phyloP scores from a whole-genome alignment of 37 sponge, comb jelly and placozoan species.

The Mnemiopsis leidyi region DNA sequence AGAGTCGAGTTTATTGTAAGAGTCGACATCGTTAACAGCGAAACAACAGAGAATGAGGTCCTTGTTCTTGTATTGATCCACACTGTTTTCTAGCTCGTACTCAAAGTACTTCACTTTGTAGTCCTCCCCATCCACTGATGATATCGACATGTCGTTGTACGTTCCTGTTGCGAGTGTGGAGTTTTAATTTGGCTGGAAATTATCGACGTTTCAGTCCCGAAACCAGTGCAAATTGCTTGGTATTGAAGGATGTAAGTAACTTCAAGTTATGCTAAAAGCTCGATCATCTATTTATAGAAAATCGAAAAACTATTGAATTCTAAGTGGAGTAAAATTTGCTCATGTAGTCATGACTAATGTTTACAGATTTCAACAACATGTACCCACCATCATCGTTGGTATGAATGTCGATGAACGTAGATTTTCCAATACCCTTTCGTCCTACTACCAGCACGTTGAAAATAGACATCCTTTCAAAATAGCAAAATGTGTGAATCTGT shows the following conservation, averaged over 20 bases:
- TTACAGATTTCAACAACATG: no score
- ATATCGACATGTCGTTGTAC: constrained; percentile 25
- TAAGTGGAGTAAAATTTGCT: no score
- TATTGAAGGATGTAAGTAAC: no score
- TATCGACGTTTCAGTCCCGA: no score
- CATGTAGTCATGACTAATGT: no score
- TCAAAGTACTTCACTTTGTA: constrained; percentile 55
- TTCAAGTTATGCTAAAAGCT: no score
- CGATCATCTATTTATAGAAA: no score
- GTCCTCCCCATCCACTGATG: neutral
- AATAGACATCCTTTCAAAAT: neutral
- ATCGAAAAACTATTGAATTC: no score
- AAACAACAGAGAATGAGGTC: constrained; percentile 62
- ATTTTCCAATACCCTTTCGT: constrained; percentile 9
- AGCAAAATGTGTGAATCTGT: no score
- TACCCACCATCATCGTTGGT: constrained; percentile 52
- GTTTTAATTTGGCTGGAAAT: no score
- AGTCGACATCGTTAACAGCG: constrained; percentile 40
- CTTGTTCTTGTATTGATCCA: neutral
- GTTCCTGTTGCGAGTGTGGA: neutral
- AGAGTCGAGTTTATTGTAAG: constrained; percentile 46
- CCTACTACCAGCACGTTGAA: constrained; percentile 35
- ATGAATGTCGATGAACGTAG: constrained; percentile 44
- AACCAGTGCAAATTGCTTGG: no score
- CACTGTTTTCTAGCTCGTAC: neutral